Conservation (phyloP, 2,797 vertebrate species). For the Gastrophryne carolinensis region DNA sequence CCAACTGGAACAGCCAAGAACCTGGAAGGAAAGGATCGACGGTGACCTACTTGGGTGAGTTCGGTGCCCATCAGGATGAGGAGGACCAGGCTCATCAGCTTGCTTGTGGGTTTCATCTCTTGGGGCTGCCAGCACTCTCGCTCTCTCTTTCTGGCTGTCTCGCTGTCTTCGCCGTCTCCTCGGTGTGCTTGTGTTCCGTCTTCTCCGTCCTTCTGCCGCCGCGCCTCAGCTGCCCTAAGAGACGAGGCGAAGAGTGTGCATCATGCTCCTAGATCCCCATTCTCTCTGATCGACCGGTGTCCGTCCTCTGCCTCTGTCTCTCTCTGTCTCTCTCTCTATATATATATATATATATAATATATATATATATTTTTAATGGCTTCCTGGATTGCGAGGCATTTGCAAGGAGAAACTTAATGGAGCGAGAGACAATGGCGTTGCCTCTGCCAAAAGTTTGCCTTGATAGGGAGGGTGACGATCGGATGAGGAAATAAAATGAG, state of each 20-base stretch:
- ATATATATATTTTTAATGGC: constrained; percentile 58
- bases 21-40: constrained; percentile 68
- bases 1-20: neutral
- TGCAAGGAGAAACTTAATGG: constrained; percentile 58
- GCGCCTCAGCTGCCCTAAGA: constrained; percentile 73
- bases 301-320: constrained; percentile 47
- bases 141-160: constrained; percentile 49
- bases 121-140: constrained; percentile 58
- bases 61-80: constrained; percentile 95
- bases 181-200: constrained; percentile 39
- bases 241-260: constrained; percentile 71
- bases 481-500: constrained; percentile 31
- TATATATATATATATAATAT: no score
- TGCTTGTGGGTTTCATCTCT: constrained; percentile 92
- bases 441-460: constrained; percentile 82
- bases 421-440: constrained; percentile 58
- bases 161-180: constrained; percentile 58
- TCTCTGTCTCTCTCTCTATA: no score
- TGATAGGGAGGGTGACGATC: constrained; percentile 65
- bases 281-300: constrained; percentile 64
- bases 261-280: no score
- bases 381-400: constrained; percentile 60
- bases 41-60: constrained; percentile 92
- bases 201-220: constrained; percentile 52
- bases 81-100: constrained; percentile 87